Percentiles rank a stretch among this genome's conserved stretches.
These are phyloP conservation scores for Aphidius ervi DNA, from an alignment of 1,140 invertebrate genomes.

Conservation along the genomic window DNA sequence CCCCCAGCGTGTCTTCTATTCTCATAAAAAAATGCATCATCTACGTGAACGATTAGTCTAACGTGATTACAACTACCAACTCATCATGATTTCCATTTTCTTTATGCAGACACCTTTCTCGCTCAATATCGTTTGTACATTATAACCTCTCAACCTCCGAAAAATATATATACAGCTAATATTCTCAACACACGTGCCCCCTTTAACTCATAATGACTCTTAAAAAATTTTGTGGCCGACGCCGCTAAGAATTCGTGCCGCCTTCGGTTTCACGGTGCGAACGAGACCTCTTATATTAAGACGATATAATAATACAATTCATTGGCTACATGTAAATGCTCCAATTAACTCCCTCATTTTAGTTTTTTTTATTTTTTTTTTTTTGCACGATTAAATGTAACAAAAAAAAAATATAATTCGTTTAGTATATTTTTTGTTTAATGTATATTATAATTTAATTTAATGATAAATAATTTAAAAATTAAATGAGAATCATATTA, in stretches of 20 bases:
- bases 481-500: too few species aligned
- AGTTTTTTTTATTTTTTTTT: too few species aligned
- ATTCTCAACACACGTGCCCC: constrained; percentile 6
- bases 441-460: too few species aligned
- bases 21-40: constrained; percentile 24
- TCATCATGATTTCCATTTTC: constrained; percentile 28
- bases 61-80: constrained; percentile 43
- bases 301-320: constrained; percentile 8
- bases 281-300: constrained; percentile 12
- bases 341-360: constrained; percentile 2
- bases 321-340: background rate
- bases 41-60: constrained; percentile 40
- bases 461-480: too few species aligned
- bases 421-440: too few species aligned
- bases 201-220: constrained; percentile 35
- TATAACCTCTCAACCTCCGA: constrained; percentile 17
- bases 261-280: constrained; percentile 26
- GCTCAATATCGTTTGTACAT: background rate
- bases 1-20: constrained; percentile 10
- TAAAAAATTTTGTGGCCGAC: constrained; percentile 12
- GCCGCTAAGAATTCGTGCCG: constrained; percentile 16
- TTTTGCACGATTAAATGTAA: too few species aligned
- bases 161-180: background rate
- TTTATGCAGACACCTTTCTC: constrained; percentile 22
- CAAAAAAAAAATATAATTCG: constrained; percentile 1